Conservation (phyloP, 37 sponge, comb jelly and placozoan species). For the Amphimedon queenslandica region DNA sequence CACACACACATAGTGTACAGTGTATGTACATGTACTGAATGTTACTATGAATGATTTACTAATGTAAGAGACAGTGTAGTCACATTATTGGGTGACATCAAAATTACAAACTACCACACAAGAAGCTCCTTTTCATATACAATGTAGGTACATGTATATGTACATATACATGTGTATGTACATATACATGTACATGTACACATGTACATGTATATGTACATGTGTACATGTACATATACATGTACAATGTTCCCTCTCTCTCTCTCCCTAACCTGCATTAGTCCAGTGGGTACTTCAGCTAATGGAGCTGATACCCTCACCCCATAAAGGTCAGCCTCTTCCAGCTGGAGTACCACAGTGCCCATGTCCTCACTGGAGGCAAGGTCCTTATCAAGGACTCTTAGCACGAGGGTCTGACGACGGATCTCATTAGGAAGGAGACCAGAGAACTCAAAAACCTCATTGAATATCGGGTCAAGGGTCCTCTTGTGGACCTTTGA, state of each 20-base stretch:
- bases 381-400: conserved; percentile 16
- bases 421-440: conserved; percentile 31
- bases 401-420: conserved; percentile 17
- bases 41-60: too few species aligned
- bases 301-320: background rate
- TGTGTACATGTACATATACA: too few species aligned
- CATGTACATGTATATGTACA: too few species aligned
- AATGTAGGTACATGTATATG: too few species aligned
- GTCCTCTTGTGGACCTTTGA: conserved; percentile 22
- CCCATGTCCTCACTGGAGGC: conserved; percentile 28
- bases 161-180: too few species aligned
- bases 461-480: conserved; percentile 37
- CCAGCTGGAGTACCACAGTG: conserved; percentile 16
- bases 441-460: conserved; percentile 60
- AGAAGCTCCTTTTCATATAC: too few species aligned
- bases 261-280: background rate
- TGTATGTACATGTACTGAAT: too few species aligned
- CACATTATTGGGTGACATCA: too few species aligned
- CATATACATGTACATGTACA: too few species aligned
- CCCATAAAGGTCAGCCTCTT: conserved; percentile 51
- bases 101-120: too few species aligned
- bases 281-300: background rate
- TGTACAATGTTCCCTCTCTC: conserved; percentile 1
- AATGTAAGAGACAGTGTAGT: too few species aligned
- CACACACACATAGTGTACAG: too few species aligned